Percentiles rank a stretch among this genome's conserved stretches.
Conservation (phyloP, 2,797 vertebrate genomes). For the Serranus cabrilla region DNA sequence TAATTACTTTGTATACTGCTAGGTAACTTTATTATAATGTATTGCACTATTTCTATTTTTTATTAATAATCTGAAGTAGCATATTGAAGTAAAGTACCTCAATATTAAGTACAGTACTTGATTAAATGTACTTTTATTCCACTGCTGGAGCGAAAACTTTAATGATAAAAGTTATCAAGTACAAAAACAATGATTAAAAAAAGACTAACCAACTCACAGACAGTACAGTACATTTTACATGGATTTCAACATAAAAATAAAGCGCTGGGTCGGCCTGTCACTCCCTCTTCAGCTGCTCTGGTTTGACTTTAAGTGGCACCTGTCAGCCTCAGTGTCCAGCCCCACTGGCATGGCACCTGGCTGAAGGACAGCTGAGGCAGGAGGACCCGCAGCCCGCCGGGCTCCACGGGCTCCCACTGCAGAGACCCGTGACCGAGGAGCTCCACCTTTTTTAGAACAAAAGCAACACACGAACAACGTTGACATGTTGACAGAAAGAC, state of each 20-base stretch:
- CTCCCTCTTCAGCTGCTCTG: conserved; percentile 19
- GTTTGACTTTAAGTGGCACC: conserved; percentile 75
- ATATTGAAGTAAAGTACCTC: background rate
- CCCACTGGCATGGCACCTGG: conserved; percentile 91
- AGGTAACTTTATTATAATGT: background rate
- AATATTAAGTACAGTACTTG: no score
- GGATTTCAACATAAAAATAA: conserved; percentile 4
- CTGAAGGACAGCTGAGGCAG: conserved; percentile 84
- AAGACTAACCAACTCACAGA: background rate
- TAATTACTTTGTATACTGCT: no score
- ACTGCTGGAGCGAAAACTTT: background rate
- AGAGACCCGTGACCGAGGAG: conserved; percentile 89
- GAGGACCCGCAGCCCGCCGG: conserved; percentile 85
- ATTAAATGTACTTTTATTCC: background rate
- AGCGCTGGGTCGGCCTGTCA: background rate
- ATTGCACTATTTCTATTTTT: background rate
- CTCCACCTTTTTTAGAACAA: conserved; percentile 79
- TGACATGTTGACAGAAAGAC: conserved; percentile 3
- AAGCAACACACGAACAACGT: background rate
- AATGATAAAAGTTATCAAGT: background rate
- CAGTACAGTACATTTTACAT: background rate
- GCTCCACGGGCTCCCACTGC: conserved; percentile 84
- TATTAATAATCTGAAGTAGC: no score
- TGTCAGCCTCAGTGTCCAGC: conserved; percentile 90
- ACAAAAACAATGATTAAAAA: conserved; percentile 22